phyloP scores from a whole-genome alignment of 2,113 vertebrate genomes.

The Dasyurus viverrinus region DNA sequence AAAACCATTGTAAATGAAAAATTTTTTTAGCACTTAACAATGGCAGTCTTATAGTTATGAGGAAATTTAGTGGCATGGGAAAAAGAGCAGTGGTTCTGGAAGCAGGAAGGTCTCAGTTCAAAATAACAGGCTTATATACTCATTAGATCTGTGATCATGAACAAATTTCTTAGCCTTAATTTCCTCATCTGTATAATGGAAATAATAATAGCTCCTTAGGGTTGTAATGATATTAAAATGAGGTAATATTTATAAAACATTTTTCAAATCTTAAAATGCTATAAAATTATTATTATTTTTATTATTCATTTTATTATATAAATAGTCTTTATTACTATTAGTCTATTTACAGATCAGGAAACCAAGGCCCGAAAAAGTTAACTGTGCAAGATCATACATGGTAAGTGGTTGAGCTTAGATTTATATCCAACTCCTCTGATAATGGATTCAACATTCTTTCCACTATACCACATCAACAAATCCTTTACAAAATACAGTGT shows the following conservation, averaged over 20 bases:
- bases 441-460: neutral
- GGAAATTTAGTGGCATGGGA: neutral
- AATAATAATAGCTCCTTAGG: neutral
- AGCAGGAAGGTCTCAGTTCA: neutral
- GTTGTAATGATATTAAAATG: neutral
- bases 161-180: neutral
- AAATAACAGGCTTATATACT: neutral
- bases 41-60: neutral
- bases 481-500: constrained; percentile 44
- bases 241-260: neutral
- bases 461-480: neutral
- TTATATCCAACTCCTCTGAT: neutral
- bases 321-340: neutral
- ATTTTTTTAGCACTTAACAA: neutral
- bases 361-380: neutral
- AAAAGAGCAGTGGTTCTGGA: neutral
- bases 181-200: neutral
- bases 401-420: neutral
- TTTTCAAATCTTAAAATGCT: neutral
- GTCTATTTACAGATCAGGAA: neutral
- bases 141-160: neutral
- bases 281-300: neutral
- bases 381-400: neutral
- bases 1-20: neutral
- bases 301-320: too few relatives aligned